Base-by-base conservation (phyloP, 2,888 invertebrate species). In the Eudemis profundana region DNA sequence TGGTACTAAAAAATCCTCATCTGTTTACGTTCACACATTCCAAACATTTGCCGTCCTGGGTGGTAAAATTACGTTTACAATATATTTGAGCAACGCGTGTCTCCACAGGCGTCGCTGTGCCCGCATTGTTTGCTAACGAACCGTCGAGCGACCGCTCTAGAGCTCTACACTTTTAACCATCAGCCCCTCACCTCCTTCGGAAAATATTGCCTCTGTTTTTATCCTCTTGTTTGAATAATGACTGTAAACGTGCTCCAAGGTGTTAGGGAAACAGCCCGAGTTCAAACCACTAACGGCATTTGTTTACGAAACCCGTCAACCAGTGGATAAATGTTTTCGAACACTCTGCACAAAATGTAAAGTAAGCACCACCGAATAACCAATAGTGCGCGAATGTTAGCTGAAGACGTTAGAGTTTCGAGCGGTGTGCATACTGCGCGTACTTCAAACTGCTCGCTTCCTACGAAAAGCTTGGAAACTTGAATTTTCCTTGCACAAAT, bases 171-270 rank as follows among this genome's bases (percentile, higher is more conserved):
- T 91, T 89, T 90, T 90, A 91, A 90, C 87, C 91, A 89, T 89
- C 89, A 87, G 79, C 85, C 84, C 85, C 85, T 86, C 88, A 79
- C 86, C 81, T 88, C 85, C 88, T 88, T 88, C 83, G 81, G 85
- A 90, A 92, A 92, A 92, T 92, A 91, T 92, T 90, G 88, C 87
- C 88, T 82, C 78, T 85, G 88, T 89, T 91, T 91, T 91, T 90
- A 91, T 89, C 88, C 85, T 86, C 89, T 90, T 90, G 90, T 91
- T 92, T 90, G 91, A 91, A 91, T 91, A 90, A 91, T 90, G 87
- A 85, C 84, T 86, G 88, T 89, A 88, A 90, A 87, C 83, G 89
- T 88, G 88, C 90, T 89, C 81, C 81, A 87, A 90, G 91, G 90
- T 91, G 89, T 85, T 89, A 83, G 81, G 84, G 84, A 87, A 89